These are phyloP conservation scores for Galerucella nymphaeae DNA, from an alignment of 2,888 invertebrate genomes.

Conservation along the genomic window DNA sequence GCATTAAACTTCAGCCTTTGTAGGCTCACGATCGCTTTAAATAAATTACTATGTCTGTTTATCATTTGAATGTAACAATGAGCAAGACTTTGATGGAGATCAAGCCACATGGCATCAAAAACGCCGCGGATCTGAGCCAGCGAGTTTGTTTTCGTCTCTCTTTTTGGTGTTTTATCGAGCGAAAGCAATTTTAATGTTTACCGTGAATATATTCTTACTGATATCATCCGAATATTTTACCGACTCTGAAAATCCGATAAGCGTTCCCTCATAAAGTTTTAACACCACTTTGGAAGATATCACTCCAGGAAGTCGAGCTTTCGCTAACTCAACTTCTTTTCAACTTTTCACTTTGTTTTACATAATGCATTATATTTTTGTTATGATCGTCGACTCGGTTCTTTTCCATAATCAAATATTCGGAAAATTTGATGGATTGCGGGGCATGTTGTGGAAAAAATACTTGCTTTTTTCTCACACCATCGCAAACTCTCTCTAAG, in stretches of 20 bases:
- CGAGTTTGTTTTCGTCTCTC: slow-evolving; percentile 34
- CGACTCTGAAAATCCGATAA: slow-evolving; percentile 38
- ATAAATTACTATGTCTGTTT: background rate
- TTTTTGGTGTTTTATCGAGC: slow-evolving; percentile 36
- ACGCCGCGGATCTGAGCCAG: slow-evolving; percentile 16
- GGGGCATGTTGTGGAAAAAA: background rate
- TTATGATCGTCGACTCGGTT: slow-evolving; percentile 22
- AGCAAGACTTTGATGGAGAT: slow-evolving; percentile 1
- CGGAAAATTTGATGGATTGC: slow-evolving; percentile 10
- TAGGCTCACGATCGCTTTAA: background rate
- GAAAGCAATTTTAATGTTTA: slow-evolving; percentile 41
- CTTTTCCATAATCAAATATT: slow-evolving; percentile 34
- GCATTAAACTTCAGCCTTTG: too few species aligned
- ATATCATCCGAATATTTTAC: slow-evolving; percentile 39
- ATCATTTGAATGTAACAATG: background rate
- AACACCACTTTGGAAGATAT: slow-evolving; percentile 39
- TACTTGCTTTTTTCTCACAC: background rate
- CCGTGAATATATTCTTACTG: slow-evolving; percentile 40
- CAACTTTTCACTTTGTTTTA: slow-evolving; percentile 41
- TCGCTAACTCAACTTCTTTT: slow-evolving; percentile 34
- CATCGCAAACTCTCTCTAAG: background rate
- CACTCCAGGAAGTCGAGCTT: slow-evolving; percentile 35
- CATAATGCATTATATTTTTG: slow-evolving; percentile 40
- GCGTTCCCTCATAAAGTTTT: slow-evolving; percentile 39
- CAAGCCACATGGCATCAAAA: slow-evolving; percentile 20